Base-by-base conservation (phyloP, 2,797 vertebrate species). In the Gymnothorax javanicus region DNA sequence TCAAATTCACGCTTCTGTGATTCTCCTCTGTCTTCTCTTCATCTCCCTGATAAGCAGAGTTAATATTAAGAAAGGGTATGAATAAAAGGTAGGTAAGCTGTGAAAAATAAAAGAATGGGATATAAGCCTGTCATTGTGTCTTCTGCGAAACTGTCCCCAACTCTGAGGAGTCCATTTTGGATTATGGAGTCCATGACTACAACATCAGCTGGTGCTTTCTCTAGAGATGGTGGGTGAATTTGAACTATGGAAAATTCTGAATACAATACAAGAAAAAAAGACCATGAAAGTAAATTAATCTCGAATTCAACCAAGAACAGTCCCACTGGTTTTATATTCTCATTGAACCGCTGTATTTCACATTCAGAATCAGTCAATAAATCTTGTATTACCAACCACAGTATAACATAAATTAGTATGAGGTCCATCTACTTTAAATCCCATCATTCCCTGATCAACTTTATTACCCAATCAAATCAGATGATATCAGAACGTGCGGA, bases 311-410 rank as follows among this genome's bases (percentile, higher is more conserved):
- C 43, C 73, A 43, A 75, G 33, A 13, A 50, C 33, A 33, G 13
- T 17, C 73, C 13, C 33, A 12, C 5, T 4, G 73, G 73, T 50
- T 75, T 50, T 50, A 75, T 50, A 4, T 75, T 50, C 0, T 50
- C 73, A 43, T 75, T 75, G 73, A 50, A 50, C 23, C 12, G 12
- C 33, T 75, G 27, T 15, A 33, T 75, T 12, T 33, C 5, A 33
- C 73, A 43, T 50, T 75, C 13, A 75, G 50, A 75, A 75, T 50
- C 13, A 75, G 73, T 75, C 73, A 75, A 75, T 75, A 75, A 75
- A 27, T 75, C 27, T 50, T 13, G 33, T 75, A 43, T 75, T 75
- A 75, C 13, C 15, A 13, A 75, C 27, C 73, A 13, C 33, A 13
- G 13, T 17, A 75, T 75, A 50, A 75, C 33, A 75, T 75, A 43